These are phyloP conservation scores for Neosilurus mollespiculum DNA, from an alignment of 2,797 vertebrate genomes.

Conservation along the genomic window DNA sequence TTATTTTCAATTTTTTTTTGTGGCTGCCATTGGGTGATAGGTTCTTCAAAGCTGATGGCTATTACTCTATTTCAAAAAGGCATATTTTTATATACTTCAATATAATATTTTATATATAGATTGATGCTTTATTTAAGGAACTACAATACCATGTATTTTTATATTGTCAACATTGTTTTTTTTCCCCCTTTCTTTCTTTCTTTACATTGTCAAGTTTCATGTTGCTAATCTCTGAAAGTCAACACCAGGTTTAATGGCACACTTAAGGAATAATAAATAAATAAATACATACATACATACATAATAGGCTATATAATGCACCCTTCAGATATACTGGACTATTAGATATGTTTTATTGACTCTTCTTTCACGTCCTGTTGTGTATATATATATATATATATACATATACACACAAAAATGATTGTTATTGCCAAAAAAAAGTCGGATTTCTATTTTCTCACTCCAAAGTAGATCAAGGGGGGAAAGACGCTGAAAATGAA, in stretches of 20 bases:
- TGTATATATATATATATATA: constrained; percentile 64
- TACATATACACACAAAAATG: constrained; percentile 51
- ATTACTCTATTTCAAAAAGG: constrained; percentile 78
- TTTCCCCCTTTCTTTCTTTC: constrained; percentile 57
- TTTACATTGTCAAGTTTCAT: constrained; percentile 75
- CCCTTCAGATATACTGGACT: constrained; percentile 67
- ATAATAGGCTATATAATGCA: constrained; percentile 54
- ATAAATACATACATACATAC: too few species aligned
- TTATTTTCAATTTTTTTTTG: constrained; percentile 39
- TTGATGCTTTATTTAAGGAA: constrained; percentile 82
- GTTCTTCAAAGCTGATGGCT: constrained; percentile 73
- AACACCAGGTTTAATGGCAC: constrained; percentile 65
- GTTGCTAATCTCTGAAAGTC: constrained; percentile 61
- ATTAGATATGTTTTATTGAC: constrained; percentile 64
- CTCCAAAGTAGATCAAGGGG: constrained; percentile 61
- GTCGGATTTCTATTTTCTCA: constrained; percentile 58
- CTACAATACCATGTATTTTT: constrained; percentile 84
- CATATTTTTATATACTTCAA: constrained; percentile 84
- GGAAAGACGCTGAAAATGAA: constrained; percentile 58
- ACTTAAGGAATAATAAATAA: constrained; percentile 58
- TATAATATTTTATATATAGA: constrained; percentile 84
- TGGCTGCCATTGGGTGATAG: constrained; percentile 73
- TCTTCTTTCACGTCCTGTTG: constrained; percentile 61
- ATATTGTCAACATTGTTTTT: constrained; percentile 74
- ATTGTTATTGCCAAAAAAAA: constrained; percentile 55